Percentiles rank a stretch among this genome's conserved stretches.
phyloP scores from a whole-genome alignment of 2,797 vertebrate species.

The Capromys pilorides region DNA sequence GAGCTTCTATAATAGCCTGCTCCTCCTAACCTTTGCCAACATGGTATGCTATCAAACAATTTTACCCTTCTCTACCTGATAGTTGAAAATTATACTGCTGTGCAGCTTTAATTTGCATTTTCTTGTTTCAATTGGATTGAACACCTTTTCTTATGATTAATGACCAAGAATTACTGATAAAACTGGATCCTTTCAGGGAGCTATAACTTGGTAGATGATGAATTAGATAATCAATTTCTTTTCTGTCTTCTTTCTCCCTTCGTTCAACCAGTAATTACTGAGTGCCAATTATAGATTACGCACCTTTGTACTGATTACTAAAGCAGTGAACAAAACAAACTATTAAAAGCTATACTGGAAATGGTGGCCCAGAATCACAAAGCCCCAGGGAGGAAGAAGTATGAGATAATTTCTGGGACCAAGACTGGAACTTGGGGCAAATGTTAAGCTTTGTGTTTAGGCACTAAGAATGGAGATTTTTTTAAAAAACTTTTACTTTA shows the following conservation, averaged over 20 bases:
- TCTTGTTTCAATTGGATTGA: conserved; percentile 27
- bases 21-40: conserved; percentile 5
- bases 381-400: not conserved
- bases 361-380: not conserved
- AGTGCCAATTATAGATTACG: not conserved
- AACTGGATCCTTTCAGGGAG: conserved; percentile 5
- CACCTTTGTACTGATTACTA: not conserved
- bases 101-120: conserved; percentile 38
- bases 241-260: not conserved
- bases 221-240: conserved; percentile 40
- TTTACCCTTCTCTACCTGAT: not conserved
- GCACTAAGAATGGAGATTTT: not conserved
- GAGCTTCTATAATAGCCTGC: too few relatives aligned
- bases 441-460: not conserved
- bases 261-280: conserved; percentile 18
- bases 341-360: not conserved
- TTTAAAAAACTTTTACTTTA: not conserved
- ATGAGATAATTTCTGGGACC: not conserved
- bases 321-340: conserved; percentile 10
- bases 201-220: not conserved
- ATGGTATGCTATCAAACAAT: not conserved
- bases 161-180: conserved; percentile 19
- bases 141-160: conserved; percentile 44
- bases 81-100: not conserved
- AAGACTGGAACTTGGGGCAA: not conserved